phyloP scores from a whole-genome alignment of 2,888 invertebrate genomes.

The Allacma fusca region DNA sequence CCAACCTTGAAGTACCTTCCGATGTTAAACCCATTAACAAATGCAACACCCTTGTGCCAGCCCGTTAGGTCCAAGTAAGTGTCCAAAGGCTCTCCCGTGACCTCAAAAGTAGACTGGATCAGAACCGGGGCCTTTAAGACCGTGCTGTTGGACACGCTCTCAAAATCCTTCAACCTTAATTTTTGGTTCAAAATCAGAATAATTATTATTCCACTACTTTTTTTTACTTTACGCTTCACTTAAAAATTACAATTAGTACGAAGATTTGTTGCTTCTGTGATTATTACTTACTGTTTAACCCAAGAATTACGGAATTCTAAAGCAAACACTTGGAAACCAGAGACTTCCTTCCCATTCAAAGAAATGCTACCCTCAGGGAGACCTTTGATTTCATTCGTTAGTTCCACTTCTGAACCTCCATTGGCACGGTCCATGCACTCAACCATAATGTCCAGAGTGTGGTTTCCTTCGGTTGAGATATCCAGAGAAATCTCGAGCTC shows the following conservation, averaged over 20 bases:
- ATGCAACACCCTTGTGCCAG: slow-evolving; percentile 88
- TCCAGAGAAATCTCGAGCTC: slow-evolving; percentile 19
- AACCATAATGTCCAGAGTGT: slow-evolving; percentile 63
- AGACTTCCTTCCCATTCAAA: slow-evolving; percentile 64
- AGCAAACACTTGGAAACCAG: slow-evolving; percentile 66
- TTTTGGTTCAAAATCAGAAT: slow-evolving; percentile 12
- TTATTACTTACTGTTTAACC: too few species aligned
- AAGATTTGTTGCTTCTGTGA: too few species aligned
- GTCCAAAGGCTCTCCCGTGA: slow-evolving; percentile 70
- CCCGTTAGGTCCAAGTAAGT: slow-evolving; percentile 79
- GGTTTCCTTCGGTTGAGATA: not conserved
- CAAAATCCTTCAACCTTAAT: too few species aligned
- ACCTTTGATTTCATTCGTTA: slow-evolving; percentile 65
- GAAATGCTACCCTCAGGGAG: slow-evolving; percentile 65
- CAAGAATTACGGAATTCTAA: slow-evolving; percentile 68
- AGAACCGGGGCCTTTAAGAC: slow-evolving; percentile 48
- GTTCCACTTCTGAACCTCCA: slow-evolving; percentile 57
- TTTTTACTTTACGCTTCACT: too few species aligned
- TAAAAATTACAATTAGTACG: too few species aligned
- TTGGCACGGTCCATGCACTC: slow-evolving; percentile 66
- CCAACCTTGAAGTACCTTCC: slow-evolving; percentile 86
- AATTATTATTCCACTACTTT: too few species aligned
- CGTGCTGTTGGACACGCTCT: slow-evolving; percentile 27
- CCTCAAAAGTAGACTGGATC: slow-evolving; percentile 63
- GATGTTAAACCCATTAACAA: slow-evolving; percentile 84